Percentiles rank a stretch among this genome's conserved stretches.
Conservation (phyloP, 1,140 invertebrate species). For the Helicoverpa zea region DNA sequence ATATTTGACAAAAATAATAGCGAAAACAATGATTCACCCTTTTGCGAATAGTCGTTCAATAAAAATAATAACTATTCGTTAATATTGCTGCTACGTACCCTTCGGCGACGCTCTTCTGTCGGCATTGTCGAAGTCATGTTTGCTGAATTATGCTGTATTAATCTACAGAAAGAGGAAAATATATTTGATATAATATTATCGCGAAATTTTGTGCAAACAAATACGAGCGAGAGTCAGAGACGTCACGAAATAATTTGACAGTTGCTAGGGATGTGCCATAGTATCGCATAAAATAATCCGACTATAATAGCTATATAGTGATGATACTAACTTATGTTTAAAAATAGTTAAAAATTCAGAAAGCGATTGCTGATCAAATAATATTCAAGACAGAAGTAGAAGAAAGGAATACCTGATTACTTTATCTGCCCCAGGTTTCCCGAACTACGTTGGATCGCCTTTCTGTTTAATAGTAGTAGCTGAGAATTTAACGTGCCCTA, state of each 20-base stretch:
- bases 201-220: conserved; percentile 15
- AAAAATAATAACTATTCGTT: conserved; percentile 4
- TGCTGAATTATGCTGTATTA: conserved; percentile 19
- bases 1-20: conserved; percentile 39
- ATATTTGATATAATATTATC: conserved; percentile 18
- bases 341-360: too few relatives aligned
- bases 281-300: not conserved
- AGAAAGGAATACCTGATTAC: too few relatives aligned
- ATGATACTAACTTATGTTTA: too few relatives aligned
- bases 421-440: too few relatives aligned
- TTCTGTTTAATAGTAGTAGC: too few relatives aligned
- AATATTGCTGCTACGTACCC: conserved; percentile 64
- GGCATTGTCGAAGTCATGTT: conserved; percentile 75
- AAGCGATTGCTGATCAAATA: too few relatives aligned
- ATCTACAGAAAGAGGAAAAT: not conserved
- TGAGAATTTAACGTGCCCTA: too few relatives aligned
- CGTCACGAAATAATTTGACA: conserved; percentile 18
- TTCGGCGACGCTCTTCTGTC: conserved; percentile 76
- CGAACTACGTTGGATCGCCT: too few relatives aligned
- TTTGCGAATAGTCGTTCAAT: conserved; percentile 10
- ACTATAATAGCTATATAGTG: too few relatives aligned
- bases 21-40: conserved; percentile 57
- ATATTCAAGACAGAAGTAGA: too few relatives aligned
- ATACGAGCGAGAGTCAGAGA: not conserved
- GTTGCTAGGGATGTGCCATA: not conserved